Base-by-base conservation (phyloP, 2,888 invertebrate species). In the Stenotaenia linearis region DNA sequence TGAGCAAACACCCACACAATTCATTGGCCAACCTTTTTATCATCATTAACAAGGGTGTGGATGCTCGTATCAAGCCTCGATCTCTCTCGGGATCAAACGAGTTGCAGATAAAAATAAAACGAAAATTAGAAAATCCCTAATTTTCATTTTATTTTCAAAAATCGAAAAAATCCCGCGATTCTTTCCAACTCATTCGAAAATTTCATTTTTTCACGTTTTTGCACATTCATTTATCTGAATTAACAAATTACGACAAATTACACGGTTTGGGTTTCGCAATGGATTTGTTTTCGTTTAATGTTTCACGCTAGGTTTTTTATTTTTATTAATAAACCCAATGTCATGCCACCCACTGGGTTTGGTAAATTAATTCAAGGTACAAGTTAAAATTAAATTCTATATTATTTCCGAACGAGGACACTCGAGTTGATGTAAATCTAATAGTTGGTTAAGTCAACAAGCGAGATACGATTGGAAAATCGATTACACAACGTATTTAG, bases 1-100 rank as follows among this genome's bases (percentile, higher is more conserved):
- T 25, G 28, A 25, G 61, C 61, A 61, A 61, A 23, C 61, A 61
- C 61, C 61, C 61, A 61, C 61, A 25, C 61, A 25, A 61, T 25
- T 61, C 61, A 61, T 61, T 61, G 61, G 61, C 61, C 28, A 61
- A 61, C 61, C 61, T 61, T 61, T 45, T 61, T 61, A 61, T 28
- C 61, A 61, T 10, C 61, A 61, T 61, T 61, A 61, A 61, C 61
- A 10, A 61, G 61, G 61, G 61, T 61, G 61, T 61, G 61, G 61
- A 61, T 61, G 25, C 28, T 9, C 7, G 9, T 5, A 23, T 28
- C 9, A n/a, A 9, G 7, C 18, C 56, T 56, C 9, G 12, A 21
- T 25, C 28, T 61, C 61, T 25, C 61, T 61, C 7, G 61, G 25
- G 61, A 25, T 61, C 10, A 3, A 25, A 3, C 23, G 61, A 61